phyloP scores from a whole-genome alignment of 2,797 vertebrate species.

The Takifugu ocellatus region DNA sequence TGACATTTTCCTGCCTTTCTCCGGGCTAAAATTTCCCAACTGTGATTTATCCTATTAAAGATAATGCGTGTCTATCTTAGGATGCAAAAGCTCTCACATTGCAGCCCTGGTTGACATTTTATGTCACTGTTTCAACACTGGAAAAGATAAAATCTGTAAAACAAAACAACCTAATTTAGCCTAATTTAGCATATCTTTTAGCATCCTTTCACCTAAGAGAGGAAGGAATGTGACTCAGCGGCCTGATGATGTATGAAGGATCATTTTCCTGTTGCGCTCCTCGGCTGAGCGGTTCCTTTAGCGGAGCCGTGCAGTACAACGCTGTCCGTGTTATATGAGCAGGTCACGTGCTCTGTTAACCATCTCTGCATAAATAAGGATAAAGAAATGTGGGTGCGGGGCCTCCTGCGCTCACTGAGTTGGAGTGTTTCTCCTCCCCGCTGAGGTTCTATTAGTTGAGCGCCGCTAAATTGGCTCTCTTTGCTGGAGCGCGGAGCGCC shows the following conservation, averaged over 20 bases:
- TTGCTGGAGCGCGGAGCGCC: conserved; percentile 11
- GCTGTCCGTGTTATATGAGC: conserved; percentile 2
- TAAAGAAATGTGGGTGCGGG: background rate
- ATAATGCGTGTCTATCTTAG: too few species aligned
- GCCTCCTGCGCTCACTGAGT: conserved; percentile 1
- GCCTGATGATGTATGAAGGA: background rate
- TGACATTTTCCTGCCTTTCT: background rate
- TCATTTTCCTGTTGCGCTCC: background rate
- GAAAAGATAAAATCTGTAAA: too few species aligned
- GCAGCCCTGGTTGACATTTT: background rate
- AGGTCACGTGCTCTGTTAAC: conserved; percentile 22
- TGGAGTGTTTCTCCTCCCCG: conserved; percentile 4
- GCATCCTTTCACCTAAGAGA: background rate
- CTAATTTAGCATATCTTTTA: too few species aligned
- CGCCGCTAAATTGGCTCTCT: conserved; percentile 2
- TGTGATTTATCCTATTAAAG: too few species aligned
- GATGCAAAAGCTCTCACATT: background rate
- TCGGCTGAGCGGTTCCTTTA: background rate
- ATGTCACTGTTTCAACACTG: too few species aligned
- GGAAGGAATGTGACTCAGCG: background rate
- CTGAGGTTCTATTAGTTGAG: conserved; percentile 17
- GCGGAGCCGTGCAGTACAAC: background rate
- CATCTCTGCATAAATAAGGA: conserved; percentile 22
- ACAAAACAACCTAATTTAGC: too few species aligned
- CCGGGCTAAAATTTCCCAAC: background rate